Evolutionary conservation across 2,797 vertebrate species (phyloP), one percentile per base, ranked within the genome.

Genomic region (Micrastur ruficollis): DNA sequence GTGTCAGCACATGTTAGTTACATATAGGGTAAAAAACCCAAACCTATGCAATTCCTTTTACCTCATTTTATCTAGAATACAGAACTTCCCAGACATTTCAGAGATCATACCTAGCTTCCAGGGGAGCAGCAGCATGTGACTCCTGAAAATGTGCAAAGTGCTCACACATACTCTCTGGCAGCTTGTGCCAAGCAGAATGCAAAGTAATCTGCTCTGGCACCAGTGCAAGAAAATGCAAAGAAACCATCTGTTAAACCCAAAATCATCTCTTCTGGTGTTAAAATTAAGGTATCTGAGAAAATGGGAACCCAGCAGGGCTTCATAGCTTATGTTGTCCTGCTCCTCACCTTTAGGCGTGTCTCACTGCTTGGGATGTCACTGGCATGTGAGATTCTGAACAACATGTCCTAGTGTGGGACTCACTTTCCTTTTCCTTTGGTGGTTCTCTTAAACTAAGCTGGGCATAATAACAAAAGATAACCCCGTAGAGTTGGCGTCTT

Each of bases 231-330:
- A 83, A 81, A 47, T 2, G 18, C 50, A 22, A 81, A 90, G 68
- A 86, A 94, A 68, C 73, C 34, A 67, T 94, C 75, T 93, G 58
- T 88, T 79, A 88, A 89, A 75, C n/a, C 20, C 50, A 25, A 42
- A 65, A 55, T 86, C 42, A 70, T 83, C 42, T 82, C 21, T 58
- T 85, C 19, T 74, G 21, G 22, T 75, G 34, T 75, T 91, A 52
- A 85, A 65, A 18, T 50, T 67, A 61, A 1, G 1, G 29, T 44
- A 15, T 70, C 38, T 88, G 46, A 80, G 58, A 74, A 92, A 80
- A 65, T 26, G n/a, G 59, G 52, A 93, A 65, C 12, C 14, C 68
- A 47, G 19, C 38, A 67, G 52, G 40, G 8, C 80, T 90, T 90
- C 14, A 4, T 10, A 40, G 22, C 20, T 72, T 81, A 0, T 17